phyloP scores from a whole-genome alignment of 2,797 vertebrate genomes.

The Micrastur ruficollis region DNA sequence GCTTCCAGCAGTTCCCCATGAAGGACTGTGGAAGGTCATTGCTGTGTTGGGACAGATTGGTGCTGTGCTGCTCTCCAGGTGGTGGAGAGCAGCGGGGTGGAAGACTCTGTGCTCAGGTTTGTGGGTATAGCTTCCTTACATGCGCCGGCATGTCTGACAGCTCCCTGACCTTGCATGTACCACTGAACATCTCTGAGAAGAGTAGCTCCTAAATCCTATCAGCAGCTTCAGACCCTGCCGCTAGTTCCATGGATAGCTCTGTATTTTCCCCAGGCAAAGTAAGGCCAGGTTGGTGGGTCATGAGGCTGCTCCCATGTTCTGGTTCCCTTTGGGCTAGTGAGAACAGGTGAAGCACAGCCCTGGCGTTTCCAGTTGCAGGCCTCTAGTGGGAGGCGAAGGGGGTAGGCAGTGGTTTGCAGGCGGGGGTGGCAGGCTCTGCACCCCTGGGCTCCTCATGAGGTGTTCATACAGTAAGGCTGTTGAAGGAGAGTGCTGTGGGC shows the following conservation, averaged over 20 bases:
- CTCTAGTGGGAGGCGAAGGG: neutral
- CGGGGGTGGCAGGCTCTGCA: neutral
- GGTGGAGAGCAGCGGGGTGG: neutral
- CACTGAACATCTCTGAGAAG: neutral
- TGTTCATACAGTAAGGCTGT: accelerated
- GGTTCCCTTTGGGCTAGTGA: neutral
- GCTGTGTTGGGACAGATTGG: neutral
- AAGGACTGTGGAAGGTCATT: neutral
- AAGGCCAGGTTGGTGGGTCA: neutral
- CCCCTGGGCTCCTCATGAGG: neutral
- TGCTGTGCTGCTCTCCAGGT: neutral
- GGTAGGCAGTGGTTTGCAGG: neutral
- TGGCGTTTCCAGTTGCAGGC: neutral
- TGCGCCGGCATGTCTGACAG: accelerated
- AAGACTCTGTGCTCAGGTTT: neutral
- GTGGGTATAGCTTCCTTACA: neutral
- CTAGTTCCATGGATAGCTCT: neutral
- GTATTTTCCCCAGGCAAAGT: neutral
- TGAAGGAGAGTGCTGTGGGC: neutral
- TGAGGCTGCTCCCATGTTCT: neutral
- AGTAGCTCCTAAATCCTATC: neutral
- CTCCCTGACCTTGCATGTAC: neutral
- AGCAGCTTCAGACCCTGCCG: neutral
- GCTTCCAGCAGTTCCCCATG: neutral
- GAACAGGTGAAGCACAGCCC: neutral